Base-by-base conservation (phyloP, 2,888 invertebrate species). In the Teleiodes luculella region DNA sequence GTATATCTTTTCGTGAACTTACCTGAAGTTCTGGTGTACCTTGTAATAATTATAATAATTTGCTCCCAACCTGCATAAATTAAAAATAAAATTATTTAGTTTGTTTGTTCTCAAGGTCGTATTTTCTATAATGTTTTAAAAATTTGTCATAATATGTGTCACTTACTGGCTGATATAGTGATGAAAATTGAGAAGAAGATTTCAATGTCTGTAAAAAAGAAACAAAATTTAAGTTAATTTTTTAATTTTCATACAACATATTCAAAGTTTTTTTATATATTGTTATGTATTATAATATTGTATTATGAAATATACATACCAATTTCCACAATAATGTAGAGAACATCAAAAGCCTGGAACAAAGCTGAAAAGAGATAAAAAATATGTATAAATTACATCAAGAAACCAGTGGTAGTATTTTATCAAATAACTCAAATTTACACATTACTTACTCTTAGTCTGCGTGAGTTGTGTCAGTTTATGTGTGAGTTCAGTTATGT, bases 161-260 rank as follows among this genome's bases (percentile, higher is more conserved):
- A 43, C 43, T 43, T 43, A 43, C 43, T 43, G 2, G 2, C 20
- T 11, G 28, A 24, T 1, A 43, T 28, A 28, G 43, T 43, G n/a
- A 4, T 20, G 3, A 41, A 20, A 2, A 4, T 28, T 3, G n/a
- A 43, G n/a, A 43, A 43, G 43, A 43, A 43, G 43, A 24, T 79
- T 55, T 80, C 75, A 8, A 80, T 71, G 57, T 68, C 81, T 81
- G 71, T 20, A 61, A 60, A 64, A 37, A 57, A 48, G 53, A 53
- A 13, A 39, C 8, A 33, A 54, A 16, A 20, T 16, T 20, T 4
- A n/a, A 43, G 6, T 2, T 10, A 20, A 20, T 18, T 41, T 18
- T 3, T 11, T 3, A 41, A 4, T 18, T 20, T 11, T 41, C 7
- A 20, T 41, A 16, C 1, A 20, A 16, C 3, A 3, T 41, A 20